Evolutionary conservation across 2,888 invertebrate genomes (phyloP).

Genomic region (Caenorhabditis sp.): DNA sequence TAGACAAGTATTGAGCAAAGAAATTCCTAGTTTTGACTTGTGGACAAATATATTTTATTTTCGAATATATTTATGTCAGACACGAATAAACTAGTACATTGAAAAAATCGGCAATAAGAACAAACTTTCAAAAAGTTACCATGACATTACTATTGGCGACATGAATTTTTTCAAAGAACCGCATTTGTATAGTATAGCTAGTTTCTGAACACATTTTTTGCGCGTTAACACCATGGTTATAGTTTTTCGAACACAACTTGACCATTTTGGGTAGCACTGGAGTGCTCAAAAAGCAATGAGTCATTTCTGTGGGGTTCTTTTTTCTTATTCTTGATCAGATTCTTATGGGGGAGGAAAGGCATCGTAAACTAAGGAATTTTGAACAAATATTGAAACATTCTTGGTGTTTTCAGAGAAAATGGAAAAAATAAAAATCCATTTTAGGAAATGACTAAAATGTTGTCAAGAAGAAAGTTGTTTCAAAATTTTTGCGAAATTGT

Average conservation of each 20-base stretch:
- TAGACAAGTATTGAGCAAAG: too few relatives aligned
- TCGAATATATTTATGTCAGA: too few relatives aligned
- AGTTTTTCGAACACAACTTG: not conserved
- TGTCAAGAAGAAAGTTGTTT: constrained; percentile 9
- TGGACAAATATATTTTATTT: too few relatives aligned
- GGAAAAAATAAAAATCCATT: not conserved
- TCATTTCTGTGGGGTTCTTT: constrained; percentile 2
- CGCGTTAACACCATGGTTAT: not conserved
- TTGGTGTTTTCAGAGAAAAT: not conserved
- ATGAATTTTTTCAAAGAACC: not conserved
- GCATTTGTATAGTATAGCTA: not conserved
- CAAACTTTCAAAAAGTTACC: not conserved
- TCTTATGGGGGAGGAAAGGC: not conserved
- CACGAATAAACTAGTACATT: too few relatives aligned
- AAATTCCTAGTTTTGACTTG: too few relatives aligned
- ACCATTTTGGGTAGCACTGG: not conserved
- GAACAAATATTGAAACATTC: not conserved
- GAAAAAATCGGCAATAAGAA: not conserved
- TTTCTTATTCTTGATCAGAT: not conserved
- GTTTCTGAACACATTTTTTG: not conserved
- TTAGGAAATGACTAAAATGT: constrained; percentile 4
- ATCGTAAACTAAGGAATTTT: constrained; percentile 37
- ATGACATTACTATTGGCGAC: not conserved
- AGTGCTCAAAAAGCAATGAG: not conserved
- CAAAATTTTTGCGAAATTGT: constrained; percentile 1